phyloP scores from a whole-genome alignment of 2,797 vertebrate genomes.

The Spea hammondii region DNA sequence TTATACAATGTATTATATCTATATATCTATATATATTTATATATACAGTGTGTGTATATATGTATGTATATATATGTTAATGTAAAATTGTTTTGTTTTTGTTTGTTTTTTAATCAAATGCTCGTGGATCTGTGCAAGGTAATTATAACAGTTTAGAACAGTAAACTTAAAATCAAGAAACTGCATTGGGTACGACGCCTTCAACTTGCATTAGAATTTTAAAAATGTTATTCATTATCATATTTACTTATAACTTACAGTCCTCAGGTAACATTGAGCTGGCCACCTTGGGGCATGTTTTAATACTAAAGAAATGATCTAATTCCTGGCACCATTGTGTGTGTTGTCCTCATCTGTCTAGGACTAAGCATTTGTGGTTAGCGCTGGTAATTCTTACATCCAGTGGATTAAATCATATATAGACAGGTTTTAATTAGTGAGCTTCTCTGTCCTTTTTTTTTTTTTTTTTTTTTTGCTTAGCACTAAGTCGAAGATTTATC shows the following conservation, averaged over 20 bases:
- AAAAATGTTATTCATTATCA: neutral
- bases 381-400: constrained; percentile 15
- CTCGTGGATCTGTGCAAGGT: too few species aligned
- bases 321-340: neutral
- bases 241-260: neutral
- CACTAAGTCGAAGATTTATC: neutral
- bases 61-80: too few species aligned
- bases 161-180: too few species aligned
- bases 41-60: too few species aligned
- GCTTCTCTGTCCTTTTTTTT: neutral
- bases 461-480: constrained; percentile 1
- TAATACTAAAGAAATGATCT: constrained; percentile 3
- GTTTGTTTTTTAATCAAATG: too few species aligned
- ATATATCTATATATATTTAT: too few species aligned
- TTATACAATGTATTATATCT: too few species aligned
- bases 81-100: too few species aligned
- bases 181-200: too few species aligned
- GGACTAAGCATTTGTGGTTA: neutral
- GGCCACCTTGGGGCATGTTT: neutral
- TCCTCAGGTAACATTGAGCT: neutral
- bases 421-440: constrained; percentile 18
- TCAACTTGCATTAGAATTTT: neutral
- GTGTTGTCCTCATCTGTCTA: constrained; percentile 18
- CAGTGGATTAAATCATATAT: constrained; percentile 7
- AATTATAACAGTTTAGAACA: too few species aligned